phyloP scores from a whole-genome alignment of 2,113 vertebrate species.

The Phasianus colchicus region DNA sequence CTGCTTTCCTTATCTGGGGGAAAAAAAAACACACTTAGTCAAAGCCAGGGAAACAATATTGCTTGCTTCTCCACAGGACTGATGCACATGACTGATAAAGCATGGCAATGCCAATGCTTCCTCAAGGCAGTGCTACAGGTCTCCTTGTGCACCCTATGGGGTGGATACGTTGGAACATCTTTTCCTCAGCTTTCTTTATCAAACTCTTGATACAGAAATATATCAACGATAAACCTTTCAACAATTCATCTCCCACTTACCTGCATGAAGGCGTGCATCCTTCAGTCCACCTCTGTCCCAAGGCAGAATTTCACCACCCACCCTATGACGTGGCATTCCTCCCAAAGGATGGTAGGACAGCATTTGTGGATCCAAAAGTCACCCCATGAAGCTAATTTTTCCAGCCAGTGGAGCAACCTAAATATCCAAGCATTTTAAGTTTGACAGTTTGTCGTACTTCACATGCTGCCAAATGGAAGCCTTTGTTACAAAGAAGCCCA shows the following conservation, averaged over 20 bases:
- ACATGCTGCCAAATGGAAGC: not conserved
- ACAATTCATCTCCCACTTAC: accelerated
- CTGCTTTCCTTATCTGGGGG: not conserved
- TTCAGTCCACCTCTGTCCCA: not conserved
- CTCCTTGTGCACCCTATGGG: accelerated
- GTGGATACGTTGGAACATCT: not conserved
- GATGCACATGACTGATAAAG: not conserved
- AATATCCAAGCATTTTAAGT: not conserved
- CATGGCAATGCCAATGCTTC: accelerated
- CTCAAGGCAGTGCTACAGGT: not conserved
- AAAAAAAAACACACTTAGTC: not conserved
- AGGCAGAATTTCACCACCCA: no score
- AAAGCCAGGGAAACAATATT: not conserved
- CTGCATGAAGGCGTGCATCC: accelerated
- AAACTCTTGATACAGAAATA: not conserved
- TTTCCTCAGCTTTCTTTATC: not conserved
- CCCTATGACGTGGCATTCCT: not conserved
- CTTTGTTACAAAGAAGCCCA: not conserved
- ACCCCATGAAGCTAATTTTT: not conserved
- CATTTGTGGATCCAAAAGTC: not conserved
- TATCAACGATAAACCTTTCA: not conserved
- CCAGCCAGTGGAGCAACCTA: not conserved
- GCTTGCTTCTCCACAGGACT: not conserved
- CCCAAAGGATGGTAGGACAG: accelerated
- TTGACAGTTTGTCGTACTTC: not conserved